These are phyloP conservation scores for Malacoctenus gilli DNA, from an alignment of 2,797 vertebrate species.

Conservation along the genomic window DNA sequence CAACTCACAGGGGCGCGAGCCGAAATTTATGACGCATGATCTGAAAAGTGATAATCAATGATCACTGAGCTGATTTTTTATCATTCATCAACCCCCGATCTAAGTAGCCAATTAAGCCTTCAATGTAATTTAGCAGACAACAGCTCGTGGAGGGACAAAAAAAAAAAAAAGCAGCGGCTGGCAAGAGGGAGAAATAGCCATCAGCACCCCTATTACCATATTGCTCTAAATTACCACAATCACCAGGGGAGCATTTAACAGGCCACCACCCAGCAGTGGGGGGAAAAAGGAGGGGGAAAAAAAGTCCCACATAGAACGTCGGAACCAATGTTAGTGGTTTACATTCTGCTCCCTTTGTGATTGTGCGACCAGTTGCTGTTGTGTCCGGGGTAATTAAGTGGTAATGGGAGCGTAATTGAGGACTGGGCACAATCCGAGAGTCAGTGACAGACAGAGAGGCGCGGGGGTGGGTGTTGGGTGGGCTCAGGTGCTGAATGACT, in stretches of 20 bases:
- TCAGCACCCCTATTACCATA: slow-evolving; percentile 76
- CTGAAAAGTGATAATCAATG: slow-evolving; percentile 65
- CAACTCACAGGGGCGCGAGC: slow-evolving; percentile 46
- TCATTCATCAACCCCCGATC: slow-evolving; percentile 62
- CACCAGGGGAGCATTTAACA: slow-evolving; percentile 75
- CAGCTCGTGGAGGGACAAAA: slow-evolving; percentile 66
- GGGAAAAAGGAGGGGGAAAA: slow-evolving; percentile 10
- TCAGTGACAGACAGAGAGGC: slow-evolving; percentile 1
- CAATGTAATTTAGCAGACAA: slow-evolving; percentile 65
- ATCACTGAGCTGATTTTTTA: slow-evolving; percentile 67
- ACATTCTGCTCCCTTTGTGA: slow-evolving; percentile 65
- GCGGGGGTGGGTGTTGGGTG: no score
- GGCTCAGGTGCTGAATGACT: slow-evolving; percentile 69
- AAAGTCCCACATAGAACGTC: slow-evolving; percentile 62
- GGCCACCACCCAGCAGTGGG: slow-evolving; percentile 64
- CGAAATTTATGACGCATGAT: slow-evolving; percentile 56
- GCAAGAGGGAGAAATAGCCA: slow-evolving; percentile 62
- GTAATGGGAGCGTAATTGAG: slow-evolving; percentile 77
- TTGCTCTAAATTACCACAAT: slow-evolving; percentile 77
- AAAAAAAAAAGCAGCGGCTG: slow-evolving; percentile 63
- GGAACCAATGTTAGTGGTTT: slow-evolving; percentile 68
- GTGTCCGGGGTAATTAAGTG: slow-evolving; percentile 76
- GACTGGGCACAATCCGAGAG: slow-evolving; percentile 60
- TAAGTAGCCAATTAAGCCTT: slow-evolving; percentile 71
- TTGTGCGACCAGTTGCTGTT: slow-evolving; percentile 67